Evolutionary conservation across 2,888 invertebrate species (phyloP).

Genomic region (Gymnosoma rotundatum): DNA sequence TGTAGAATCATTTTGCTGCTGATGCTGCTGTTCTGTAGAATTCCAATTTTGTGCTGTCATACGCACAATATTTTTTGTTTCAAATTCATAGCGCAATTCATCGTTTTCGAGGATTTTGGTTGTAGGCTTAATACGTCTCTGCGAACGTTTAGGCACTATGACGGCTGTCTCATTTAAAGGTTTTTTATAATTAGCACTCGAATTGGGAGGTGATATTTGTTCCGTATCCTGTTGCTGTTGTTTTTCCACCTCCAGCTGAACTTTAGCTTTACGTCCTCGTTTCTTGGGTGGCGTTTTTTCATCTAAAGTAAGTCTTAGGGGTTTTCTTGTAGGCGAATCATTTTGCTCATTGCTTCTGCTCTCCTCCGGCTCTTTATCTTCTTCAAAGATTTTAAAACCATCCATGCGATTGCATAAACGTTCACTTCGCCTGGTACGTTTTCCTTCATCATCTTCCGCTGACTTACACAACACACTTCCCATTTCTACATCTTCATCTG

Average conservation of each 20-base stretch:
- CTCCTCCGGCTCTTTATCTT: slow-evolving; percentile 44
- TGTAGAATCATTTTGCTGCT: slow-evolving; percentile 68
- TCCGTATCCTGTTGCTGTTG: slow-evolving; percentile 44
- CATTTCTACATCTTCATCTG: slow-evolving; percentile 71
- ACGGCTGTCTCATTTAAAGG: slow-evolving; percentile 26
- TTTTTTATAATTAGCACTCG: slow-evolving; percentile 18
- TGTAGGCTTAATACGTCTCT: slow-evolving; percentile 86
- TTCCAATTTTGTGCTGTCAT: slow-evolving; percentile 81
- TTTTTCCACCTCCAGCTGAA: slow-evolving; percentile 60
- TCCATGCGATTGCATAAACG: slow-evolving; percentile 79
- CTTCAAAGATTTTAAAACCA: slow-evolving; percentile 73
- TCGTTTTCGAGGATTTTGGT: slow-evolving; percentile 87
- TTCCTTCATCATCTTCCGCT: slow-evolving; percentile 74
- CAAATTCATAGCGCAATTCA: slow-evolving; percentile 84
- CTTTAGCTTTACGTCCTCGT: slow-evolving; percentile 80
- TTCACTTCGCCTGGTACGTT: slow-evolving; percentile 79
- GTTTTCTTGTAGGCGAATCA: slow-evolving; percentile 53
- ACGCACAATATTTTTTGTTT: slow-evolving; percentile 84
- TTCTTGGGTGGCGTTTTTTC: slow-evolving; percentile 81
- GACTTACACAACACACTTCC: slow-evolving; percentile 13
- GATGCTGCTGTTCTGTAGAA: slow-evolving; percentile 46
- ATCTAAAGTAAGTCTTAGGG: slow-evolving; percentile 67
- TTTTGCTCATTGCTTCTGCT: slow-evolving; percentile 7
- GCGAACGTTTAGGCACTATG: slow-evolving; percentile 82
- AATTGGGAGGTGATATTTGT: slow-evolving; percentile 54